These are phyloP conservation scores for Corynorhinus townsendii DNA, from an alignment of 2,113 vertebrate genomes.

Conservation along the genomic window DNA sequence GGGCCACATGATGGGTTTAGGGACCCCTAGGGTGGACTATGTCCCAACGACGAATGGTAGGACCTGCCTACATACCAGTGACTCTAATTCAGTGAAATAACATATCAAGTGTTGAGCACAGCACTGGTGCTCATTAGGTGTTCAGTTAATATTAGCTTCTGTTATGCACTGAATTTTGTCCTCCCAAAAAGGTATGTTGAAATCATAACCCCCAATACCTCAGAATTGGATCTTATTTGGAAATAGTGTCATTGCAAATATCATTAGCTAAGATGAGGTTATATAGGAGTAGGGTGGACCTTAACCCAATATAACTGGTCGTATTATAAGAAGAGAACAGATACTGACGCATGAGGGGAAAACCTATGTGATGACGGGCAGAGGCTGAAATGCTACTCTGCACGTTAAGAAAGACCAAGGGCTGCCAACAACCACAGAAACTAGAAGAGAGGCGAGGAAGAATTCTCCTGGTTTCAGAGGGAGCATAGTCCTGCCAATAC, in stretches of 20 bases:
- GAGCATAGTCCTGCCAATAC: not conserved
- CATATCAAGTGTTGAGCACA: not conserved
- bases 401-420: not conserved
- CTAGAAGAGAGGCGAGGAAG: not conserved
- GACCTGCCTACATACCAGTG: not conserved
- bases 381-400: not conserved
- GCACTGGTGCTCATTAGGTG: not conserved
- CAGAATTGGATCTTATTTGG: not conserved
- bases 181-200: not conserved
- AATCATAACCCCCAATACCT: not conserved
- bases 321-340: not conserved
- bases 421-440: too few species aligned
- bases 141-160: not conserved
- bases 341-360: not conserved
- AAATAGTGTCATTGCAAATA: not conserved
- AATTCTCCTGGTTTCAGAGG: not conserved
- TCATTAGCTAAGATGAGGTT: not conserved
- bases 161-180: not conserved
- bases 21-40: not conserved
- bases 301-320: not conserved
- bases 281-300: not conserved
- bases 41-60: not conserved
- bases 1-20: not conserved
- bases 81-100: not conserved
- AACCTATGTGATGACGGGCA: not conserved